These are phyloP conservation scores for Nothoprocta perdicaria DNA, from an alignment of 2,113 vertebrate species.

Conservation along the genomic window DNA sequence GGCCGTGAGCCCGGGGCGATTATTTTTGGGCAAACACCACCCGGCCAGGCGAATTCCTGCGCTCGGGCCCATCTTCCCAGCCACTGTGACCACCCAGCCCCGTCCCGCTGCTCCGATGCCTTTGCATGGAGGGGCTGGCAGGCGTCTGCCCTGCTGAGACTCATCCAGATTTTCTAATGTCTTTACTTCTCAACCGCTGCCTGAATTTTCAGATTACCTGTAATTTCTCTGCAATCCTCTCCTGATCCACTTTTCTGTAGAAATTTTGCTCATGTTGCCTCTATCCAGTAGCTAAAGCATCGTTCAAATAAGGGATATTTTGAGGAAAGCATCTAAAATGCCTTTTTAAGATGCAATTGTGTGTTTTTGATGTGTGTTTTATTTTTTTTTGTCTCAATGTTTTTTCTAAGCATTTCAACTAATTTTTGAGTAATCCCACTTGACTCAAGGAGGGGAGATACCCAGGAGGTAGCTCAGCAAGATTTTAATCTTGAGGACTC, in stretches of 20 bases:
- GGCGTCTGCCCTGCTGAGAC: not conserved
- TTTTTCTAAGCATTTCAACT: not conserved
- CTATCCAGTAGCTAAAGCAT: accelerated
- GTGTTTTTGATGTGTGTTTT: not conserved
- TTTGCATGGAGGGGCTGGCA: not conserved
- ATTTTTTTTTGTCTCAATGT: not conserved
- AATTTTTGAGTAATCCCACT: not conserved
- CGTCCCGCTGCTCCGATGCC: not conserved
- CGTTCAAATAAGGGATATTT: not conserved
- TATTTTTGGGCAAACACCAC: constrained; percentile 1
- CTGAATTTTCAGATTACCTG: not conserved
- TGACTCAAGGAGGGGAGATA: not conserved
- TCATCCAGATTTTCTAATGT: not conserved
- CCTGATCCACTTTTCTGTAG: not conserved
- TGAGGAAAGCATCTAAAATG: not conserved
- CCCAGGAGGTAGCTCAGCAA: not conserved
- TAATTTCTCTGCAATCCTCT: not conserved
- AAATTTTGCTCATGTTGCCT: not conserved
- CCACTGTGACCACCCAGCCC: not conserved
- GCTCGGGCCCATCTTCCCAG: not conserved
- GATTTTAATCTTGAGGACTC: constrained; percentile 40
- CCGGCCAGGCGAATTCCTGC: not conserved
- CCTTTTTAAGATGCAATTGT: accelerated
- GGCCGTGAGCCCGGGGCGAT: not conserved
- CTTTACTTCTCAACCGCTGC: not conserved